These are phyloP conservation scores for Panulirus ornatus DNA, from an alignment of 1,140 invertebrate species.

Conservation along the genomic window DNA sequence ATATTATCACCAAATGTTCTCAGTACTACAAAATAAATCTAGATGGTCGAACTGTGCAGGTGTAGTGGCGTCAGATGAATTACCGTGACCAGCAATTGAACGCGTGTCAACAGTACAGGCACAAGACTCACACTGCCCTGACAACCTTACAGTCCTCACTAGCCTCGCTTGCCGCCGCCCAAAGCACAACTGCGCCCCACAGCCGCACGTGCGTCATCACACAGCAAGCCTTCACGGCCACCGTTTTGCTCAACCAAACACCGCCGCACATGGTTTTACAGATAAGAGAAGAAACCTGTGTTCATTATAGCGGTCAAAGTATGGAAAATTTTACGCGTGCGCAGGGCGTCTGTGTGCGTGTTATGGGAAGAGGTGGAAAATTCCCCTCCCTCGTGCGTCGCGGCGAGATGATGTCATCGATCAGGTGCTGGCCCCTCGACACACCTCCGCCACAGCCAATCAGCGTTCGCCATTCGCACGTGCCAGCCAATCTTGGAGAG, in stretches of 20 bases:
- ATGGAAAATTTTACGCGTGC: background rate
- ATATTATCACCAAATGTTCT: background rate
- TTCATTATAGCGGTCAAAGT: background rate
- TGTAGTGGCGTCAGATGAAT: background rate
- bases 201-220: background rate
- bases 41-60: background rate
- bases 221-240: background rate
- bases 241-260: background rate
- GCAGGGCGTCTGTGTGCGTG: background rate
- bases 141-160: no score
- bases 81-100: background rate
- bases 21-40: background rate
- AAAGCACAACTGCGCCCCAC: no score
- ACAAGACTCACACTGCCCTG: background rate
- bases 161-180: no score
- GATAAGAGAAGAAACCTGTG: background rate
- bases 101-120: background rate
- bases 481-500: background rate
- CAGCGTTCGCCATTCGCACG: background rate
- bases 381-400: conserved; percentile 9
- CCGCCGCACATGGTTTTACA: background rate
- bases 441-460: conserved; percentile 11
- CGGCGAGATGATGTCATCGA: background rate
- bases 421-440: background rate
- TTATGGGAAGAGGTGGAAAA: background rate